Evolutionary conservation across 2,797 vertebrate species (phyloP).

Genomic region (Nyctalus aviator): DNA sequence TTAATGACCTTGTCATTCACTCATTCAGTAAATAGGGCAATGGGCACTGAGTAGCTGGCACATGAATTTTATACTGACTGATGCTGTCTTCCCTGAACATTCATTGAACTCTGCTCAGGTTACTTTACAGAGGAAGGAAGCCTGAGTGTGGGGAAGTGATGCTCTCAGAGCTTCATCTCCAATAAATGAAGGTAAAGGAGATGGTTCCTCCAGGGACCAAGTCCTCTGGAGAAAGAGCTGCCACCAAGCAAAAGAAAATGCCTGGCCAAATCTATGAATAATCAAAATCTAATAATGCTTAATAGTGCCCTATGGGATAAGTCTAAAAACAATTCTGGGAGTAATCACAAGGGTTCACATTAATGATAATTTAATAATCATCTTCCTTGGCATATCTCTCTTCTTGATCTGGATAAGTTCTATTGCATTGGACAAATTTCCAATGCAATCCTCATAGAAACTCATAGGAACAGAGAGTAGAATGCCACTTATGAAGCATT

Average conservation of each 20-base stretch:
- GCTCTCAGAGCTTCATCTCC: not conserved
- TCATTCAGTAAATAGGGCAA: not conserved
- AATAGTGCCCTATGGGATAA: slow-evolving; percentile 38
- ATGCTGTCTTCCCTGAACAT: not conserved
- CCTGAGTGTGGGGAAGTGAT: not conserved
- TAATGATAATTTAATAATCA: slow-evolving; percentile 51
- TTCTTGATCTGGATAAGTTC: slow-evolving; percentile 3
- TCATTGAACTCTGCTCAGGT: too few species aligned
- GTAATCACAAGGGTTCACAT: slow-evolving; percentile 46
- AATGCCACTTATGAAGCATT: too few species aligned
- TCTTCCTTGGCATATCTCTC: not conserved
- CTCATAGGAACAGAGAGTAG: too few species aligned
- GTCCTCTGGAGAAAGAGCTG: slow-evolving; percentile 5
- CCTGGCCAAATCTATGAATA: slow-evolving; percentile 12
- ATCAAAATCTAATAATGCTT: slow-evolving; percentile 52
- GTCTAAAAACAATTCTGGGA: slow-evolving; percentile 54
- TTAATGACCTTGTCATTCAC: not conserved
- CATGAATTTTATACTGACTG: not conserved
- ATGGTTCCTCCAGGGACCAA: not conserved
- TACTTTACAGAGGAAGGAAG: not conserved
- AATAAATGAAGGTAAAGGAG: not conserved
- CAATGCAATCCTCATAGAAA: too few species aligned
- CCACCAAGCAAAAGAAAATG: not conserved
- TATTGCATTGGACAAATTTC: not conserved
- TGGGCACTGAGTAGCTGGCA: not conserved